These are phyloP conservation scores for Zele albiditarsus DNA, from an alignment of 2,888 invertebrate species.

Conservation along the genomic window DNA sequence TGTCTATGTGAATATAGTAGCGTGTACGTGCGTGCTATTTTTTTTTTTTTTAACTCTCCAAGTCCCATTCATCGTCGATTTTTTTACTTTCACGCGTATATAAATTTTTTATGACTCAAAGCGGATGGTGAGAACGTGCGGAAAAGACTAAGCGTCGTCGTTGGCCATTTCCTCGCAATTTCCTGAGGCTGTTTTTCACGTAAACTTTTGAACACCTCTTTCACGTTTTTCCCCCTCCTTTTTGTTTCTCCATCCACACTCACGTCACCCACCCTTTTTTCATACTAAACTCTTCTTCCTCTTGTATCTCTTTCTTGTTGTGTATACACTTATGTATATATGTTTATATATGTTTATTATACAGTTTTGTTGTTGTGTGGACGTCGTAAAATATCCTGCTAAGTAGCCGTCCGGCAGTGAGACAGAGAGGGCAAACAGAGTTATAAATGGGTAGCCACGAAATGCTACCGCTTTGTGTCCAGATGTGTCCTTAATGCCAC, in stretches of 20 bases:
- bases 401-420: slow-evolving; percentile 58
- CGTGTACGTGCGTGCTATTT: background rate
- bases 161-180: slow-evolving; percentile 69
- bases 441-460: slow-evolving; percentile 67
- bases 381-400: slow-evolving; percentile 64
- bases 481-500: slow-evolving; percentile 58
- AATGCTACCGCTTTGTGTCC: slow-evolving; percentile 57
- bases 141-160: slow-evolving; percentile 58
- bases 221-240: slow-evolving; percentile 40
- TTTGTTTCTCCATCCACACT: slow-evolving; percentile 24
- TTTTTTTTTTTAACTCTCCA: slow-evolving; percentile 2
- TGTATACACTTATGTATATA: background rate
- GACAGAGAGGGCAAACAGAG: slow-evolving; percentile 51
- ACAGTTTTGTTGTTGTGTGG: background rate
- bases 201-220: slow-evolving; percentile 64
- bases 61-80: background rate
- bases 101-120: slow-evolving; percentile 44
- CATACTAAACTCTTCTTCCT: background rate
- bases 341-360: background rate
- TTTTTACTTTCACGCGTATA: slow-evolving; percentile 26
- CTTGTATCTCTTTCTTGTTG: background rate
- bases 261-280: background rate
- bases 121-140: slow-evolving; percentile 45
- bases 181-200: slow-evolving; percentile 69
- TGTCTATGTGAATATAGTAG: background rate